Evolutionary conservation across 2,113 vertebrate species (phyloP).

Genomic region (Neogobius melanostomus): DNA sequence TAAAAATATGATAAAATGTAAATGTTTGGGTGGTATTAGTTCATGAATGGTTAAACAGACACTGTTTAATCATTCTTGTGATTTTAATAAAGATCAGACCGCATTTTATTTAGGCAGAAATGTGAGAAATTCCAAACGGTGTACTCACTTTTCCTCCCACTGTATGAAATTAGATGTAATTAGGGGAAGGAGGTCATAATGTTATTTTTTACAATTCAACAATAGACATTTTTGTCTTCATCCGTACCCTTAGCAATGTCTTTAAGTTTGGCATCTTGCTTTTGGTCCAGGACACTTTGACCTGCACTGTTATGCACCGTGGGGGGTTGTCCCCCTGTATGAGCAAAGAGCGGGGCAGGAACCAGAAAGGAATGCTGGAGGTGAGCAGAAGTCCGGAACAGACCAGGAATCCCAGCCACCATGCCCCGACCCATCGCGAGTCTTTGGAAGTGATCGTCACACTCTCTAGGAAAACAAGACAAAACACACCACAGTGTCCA

Average conservation of each 20-base stretch:
- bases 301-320: not conserved
- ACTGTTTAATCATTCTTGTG: too few species aligned
- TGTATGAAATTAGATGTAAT: too few species aligned
- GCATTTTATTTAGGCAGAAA: too few species aligned
- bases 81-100: too few species aligned
- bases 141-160: too few species aligned
- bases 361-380: slow-evolving; percentile 87
- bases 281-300: slow-evolving; percentile 2
- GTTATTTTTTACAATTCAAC: too few species aligned
- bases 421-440: slow-evolving; percentile 93
- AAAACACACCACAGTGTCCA: not conserved
- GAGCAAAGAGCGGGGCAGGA: slow-evolving; percentile 81
- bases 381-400: slow-evolving; percentile 71
- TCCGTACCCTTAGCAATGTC: slow-evolving; percentile 70
- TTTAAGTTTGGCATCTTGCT: slow-evolving; percentile 46
- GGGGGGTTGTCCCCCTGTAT: slow-evolving; percentile 30
- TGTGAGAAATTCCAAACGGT: too few species aligned
- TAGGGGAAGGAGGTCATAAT: too few species aligned
- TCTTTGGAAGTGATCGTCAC: slow-evolving; percentile 87
- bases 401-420: slow-evolving; percentile 90
- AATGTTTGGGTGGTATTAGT: too few species aligned
- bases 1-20: too few species aligned
- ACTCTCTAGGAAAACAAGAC: slow-evolving; percentile 70
- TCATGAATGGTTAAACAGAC: too few species aligned
- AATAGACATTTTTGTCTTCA: too few species aligned